Evolutionary conservation across 2,797 vertebrate genomes (phyloP).

Genomic region (Nothura maculosa): DNA sequence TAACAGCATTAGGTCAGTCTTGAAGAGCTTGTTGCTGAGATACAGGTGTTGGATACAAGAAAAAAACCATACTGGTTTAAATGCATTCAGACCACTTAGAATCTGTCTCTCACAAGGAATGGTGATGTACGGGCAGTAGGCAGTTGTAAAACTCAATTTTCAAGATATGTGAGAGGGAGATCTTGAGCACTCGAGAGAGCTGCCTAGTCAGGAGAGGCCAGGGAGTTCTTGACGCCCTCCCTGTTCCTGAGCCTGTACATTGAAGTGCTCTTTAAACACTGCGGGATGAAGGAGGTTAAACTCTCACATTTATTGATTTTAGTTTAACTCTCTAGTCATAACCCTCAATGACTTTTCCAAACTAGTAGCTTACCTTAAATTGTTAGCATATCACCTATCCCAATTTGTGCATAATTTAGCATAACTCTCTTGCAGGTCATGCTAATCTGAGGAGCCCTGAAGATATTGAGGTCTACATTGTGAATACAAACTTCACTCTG

Average conservation of each 20-base stretch:
- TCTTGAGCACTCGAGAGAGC: background rate
- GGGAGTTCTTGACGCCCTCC: background rate
- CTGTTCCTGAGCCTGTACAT: background rate
- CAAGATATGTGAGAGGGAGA: background rate
- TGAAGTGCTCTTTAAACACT: background rate
- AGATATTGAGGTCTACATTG: background rate
- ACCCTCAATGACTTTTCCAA: background rate
- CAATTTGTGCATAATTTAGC: background rate
- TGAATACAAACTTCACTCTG: conserved; percentile 70
- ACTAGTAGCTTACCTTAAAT: background rate
- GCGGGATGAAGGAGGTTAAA: background rate
- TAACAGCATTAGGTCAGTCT: background rate
- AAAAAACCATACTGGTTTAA: background rate
- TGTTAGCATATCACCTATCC: background rate
- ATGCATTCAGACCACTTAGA: background rate
- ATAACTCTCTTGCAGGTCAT: conserved; percentile 11
- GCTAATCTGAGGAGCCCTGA: conserved; percentile 24
- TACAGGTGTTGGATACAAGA: background rate
- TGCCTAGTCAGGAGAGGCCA: background rate
- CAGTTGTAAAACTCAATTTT: background rate
- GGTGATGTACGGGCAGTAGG: background rate
- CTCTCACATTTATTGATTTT: background rate
- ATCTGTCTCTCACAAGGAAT: background rate
- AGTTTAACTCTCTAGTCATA: background rate
- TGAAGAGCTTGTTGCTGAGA: background rate